Base-by-base conservation (phyloP, 1,140 invertebrate genomes). In the Drosophila elegans region DNA sequence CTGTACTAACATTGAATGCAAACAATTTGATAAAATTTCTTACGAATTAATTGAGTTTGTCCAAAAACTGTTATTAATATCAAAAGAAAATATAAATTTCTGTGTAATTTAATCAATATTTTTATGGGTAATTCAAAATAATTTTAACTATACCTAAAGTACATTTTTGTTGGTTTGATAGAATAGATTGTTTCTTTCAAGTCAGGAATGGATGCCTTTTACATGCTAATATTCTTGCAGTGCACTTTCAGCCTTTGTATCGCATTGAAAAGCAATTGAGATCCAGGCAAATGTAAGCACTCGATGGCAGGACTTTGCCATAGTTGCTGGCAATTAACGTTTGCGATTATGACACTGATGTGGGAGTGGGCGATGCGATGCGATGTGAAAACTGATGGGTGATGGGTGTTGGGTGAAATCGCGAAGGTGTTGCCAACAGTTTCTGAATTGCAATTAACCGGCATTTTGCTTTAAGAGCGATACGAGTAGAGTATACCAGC, bases 201-300 rank as follows among this genome's bases (percentile, higher is more conserved):
- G 29, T 32, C 29, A 32, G 5, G 5, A 32, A 32, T 32, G 5
- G 29, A 32, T 32, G 29, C 29, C 29, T 32, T 32, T 32, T 32
- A 32, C 29, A 32, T 7, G 7, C 29, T 32, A 21, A 21, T 21
- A 21, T 32, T 67, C 6, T 64, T 44, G 11, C 11, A 55, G 67
- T 71, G 49, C 44, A 21, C 3, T 32, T 10, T 4, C 21, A 13
- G 32, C 13, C 12, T 46, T 68, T 68, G 67, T 69, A 69, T 46
- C 36, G 64, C 29, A 71, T 71, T 69, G 68, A 72, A 71, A 57
- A 71, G 44, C 68, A 39, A 72, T 72, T 71, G 51, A 72, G 66
- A 67, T 68, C 61, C 60, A 27, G 64, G 60, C 36, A 64, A 64
- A 51, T 51, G 64, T 42, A 41, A 71, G 48, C 67, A 71, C 67